Evolutionary conservation across 92 coral and sea anemone species (phyloP).

Genomic region (Bergia puertoricense): DNA sequence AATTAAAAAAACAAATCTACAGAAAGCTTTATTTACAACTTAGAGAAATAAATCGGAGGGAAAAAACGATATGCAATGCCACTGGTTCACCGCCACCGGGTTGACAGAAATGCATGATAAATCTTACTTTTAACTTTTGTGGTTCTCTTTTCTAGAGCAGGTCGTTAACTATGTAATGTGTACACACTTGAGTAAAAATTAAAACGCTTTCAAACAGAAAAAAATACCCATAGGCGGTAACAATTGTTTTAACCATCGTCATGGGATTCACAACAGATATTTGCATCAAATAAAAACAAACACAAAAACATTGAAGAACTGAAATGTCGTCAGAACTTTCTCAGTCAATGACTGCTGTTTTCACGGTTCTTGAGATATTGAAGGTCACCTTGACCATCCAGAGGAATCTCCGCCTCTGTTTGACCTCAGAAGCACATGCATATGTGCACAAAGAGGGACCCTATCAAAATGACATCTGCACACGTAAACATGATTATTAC

Average conservation of each 20-base stretch:
- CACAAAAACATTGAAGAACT: not conserved
- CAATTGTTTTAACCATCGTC: not conserved
- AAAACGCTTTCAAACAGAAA: not conserved
- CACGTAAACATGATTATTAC: slow-evolving; percentile 22
- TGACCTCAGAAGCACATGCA: not conserved
- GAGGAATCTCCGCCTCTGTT: not conserved
- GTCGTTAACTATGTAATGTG: too few species aligned
- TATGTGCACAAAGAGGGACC: not conserved
- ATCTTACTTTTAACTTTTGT: not conserved
- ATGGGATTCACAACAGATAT: not conserved
- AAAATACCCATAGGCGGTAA: not conserved
- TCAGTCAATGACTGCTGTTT: not conserved
- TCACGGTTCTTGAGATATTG: not conserved
- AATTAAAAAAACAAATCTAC: not conserved
- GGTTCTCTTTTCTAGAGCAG: not conserved
- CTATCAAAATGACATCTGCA: slow-evolving; percentile 1
- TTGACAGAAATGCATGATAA: too few species aligned
- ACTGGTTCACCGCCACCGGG: too few species aligned
- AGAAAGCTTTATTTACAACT: not conserved
- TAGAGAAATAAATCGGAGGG: not conserved
- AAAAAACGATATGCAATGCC: too few species aligned
- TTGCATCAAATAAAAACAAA: slow-evolving; percentile 7
- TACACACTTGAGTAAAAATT: too few species aligned
- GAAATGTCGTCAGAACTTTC: not conserved
- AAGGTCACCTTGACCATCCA: slow-evolving; percentile 12